A percentile compares a stretch with the other conserved stretches of the same genome.
phyloP scores from a whole-genome alignment of 2,888 invertebrate genomes.

The Plagiodera versicolora region DNA sequence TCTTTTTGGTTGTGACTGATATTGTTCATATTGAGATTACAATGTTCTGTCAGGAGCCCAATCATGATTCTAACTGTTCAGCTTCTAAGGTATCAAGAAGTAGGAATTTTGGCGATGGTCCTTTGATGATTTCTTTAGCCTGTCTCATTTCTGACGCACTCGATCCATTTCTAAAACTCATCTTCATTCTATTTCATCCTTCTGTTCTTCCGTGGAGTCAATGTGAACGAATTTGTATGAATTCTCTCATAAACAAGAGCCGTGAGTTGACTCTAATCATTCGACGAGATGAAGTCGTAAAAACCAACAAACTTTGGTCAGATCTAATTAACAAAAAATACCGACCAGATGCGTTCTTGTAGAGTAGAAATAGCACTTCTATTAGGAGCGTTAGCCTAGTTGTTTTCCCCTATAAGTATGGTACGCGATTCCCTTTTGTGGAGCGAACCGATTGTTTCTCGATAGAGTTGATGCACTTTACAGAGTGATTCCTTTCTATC shows the following conservation, averaged over 20 bases:
- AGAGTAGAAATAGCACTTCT: slow-evolving; percentile 18
- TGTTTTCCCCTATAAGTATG: slow-evolving; percentile 30
- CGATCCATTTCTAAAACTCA: too few species aligned
- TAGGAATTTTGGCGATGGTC: too few species aligned
- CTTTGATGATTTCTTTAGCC: too few species aligned
- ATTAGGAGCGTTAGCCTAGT: slow-evolving; percentile 16
- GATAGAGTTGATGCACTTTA: slow-evolving; percentile 27
- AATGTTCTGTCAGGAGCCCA: too few species aligned
- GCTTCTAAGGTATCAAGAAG: too few species aligned
- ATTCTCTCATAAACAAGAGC: not conserved
- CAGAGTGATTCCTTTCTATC: slow-evolving; percentile 16
- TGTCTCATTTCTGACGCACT: too few species aligned
- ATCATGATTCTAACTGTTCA: too few species aligned
- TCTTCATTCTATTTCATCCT: not conserved
- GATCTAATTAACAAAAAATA: slow-evolving; percentile 6
- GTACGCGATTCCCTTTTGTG: slow-evolving; percentile 31
- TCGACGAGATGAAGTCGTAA: not conserved
- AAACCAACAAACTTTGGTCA: slow-evolving; percentile 1
- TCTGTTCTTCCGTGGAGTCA: not conserved
- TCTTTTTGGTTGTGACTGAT: too few species aligned
- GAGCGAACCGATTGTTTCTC: slow-evolving; percentile 31
- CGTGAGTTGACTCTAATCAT: not conserved
- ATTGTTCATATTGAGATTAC: too few species aligned
- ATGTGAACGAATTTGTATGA: not conserved
- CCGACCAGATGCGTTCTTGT: slow-evolving; percentile 4